A percentile compares a stretch with the other conserved stretches of the same genome.
These are phyloP conservation scores for Brachionus rotundiformis DNA, from an alignment of 1,140 invertebrate genomes.

Conservation along the genomic window DNA sequence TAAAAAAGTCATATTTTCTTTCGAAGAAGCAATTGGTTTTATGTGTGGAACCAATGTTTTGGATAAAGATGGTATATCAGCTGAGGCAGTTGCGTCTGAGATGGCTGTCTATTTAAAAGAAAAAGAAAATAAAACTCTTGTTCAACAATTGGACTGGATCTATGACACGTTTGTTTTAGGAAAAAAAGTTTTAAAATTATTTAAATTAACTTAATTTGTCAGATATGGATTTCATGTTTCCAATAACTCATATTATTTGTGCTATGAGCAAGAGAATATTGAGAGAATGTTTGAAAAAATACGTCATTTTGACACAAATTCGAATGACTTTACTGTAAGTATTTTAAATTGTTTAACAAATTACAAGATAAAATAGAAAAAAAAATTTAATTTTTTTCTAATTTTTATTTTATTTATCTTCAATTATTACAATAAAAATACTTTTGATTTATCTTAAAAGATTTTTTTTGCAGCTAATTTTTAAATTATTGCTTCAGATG, in stretches of 20 bases:
- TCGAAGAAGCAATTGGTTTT: conserved; percentile 83
- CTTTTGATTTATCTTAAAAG: too few relatives aligned
- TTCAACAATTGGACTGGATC: conserved; percentile 73
- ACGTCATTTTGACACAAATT: conserved; percentile 72
- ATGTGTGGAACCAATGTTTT: conserved; percentile 76
- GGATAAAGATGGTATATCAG: conserved; percentile 93
- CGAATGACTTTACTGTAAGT: conserved; percentile 66
- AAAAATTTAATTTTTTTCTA: too few relatives aligned
- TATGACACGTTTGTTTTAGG: conserved; percentile 71
- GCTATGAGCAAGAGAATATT: conserved; percentile 74
- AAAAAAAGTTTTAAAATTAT: too few relatives aligned
- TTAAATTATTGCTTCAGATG: too few relatives aligned
- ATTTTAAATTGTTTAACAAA: too few relatives aligned
- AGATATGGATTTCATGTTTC: conserved; percentile 81
- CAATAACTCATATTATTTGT: conserved; percentile 84
- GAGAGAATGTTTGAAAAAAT: conserved; percentile 78
- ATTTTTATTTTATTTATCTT: too few relatives aligned
- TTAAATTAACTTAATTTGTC: conserved; percentile 51
- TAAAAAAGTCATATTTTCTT: conserved; percentile 85
- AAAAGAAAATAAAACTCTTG: conserved; percentile 6
- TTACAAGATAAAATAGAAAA: too few relatives aligned
- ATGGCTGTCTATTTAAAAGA: conserved; percentile 74
- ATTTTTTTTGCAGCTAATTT: too few relatives aligned
- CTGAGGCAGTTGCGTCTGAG: conserved; percentile 76
- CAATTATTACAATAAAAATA: too few relatives aligned